These are phyloP conservation scores for Neuroscelio doddi DNA, from an alignment of 2,888 invertebrate species.

Conservation along the genomic window DNA sequence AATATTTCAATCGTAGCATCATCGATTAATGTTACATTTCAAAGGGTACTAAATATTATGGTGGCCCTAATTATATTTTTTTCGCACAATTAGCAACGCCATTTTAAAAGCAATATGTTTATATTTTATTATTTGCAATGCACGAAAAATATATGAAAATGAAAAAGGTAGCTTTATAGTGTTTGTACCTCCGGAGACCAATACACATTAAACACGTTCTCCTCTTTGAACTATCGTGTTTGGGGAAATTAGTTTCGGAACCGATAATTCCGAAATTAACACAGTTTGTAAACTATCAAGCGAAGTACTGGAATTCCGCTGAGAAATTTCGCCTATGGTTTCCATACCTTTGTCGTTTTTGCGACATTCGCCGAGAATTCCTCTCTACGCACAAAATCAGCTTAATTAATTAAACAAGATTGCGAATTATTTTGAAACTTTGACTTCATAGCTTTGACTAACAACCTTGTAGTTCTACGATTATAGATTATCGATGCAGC, in stretches of 20 bases:
- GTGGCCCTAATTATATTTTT: no score
- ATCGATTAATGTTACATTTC: no score
- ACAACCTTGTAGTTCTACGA: neutral
- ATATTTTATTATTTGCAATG: no score
- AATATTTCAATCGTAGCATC: no score
- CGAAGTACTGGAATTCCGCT: conserved; percentile 14
- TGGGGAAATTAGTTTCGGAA: conserved; percentile 36
- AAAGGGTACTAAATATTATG: no score
- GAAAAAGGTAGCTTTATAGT: no score
- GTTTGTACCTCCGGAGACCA: no score
- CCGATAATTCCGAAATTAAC: conserved; percentile 41
- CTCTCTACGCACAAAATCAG: conserved; percentile 7
- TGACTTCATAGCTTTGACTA: conserved; percentile 1
- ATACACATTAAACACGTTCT: no score
- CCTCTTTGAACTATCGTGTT: conserved; percentile 8
- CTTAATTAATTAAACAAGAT: conserved; percentile 8
- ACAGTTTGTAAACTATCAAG: conserved; percentile 40
- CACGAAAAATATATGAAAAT: no score
- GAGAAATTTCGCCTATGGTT: conserved; percentile 7
- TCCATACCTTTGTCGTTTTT: conserved; percentile 19
- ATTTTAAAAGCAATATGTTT: no score
- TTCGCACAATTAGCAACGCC: no score
- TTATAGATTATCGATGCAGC: neutral
- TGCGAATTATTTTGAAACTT: conserved; percentile 7
- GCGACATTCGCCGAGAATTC: conserved; percentile 12